Conservation (phyloP, 2,113 vertebrate genomes). For the Emydocephalus ijimae region DNA sequence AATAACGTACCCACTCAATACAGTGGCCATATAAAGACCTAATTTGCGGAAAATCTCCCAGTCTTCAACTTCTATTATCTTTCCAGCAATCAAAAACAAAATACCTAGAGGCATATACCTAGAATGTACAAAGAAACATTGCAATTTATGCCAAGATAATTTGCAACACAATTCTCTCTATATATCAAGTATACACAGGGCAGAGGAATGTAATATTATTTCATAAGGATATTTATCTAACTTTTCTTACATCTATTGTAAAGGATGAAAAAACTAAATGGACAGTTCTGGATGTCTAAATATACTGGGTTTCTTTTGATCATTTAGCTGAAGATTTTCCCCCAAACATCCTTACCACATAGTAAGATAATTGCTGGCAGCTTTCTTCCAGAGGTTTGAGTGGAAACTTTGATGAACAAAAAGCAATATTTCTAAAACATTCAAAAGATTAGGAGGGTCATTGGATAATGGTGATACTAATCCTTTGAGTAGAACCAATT, state of each 20-base stretch:
- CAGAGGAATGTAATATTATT: background rate
- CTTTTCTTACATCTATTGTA: background rate
- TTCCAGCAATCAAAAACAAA: conserved; percentile 94
- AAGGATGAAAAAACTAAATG: background rate
- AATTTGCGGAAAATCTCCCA: conserved; percentile 98
- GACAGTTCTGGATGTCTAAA: background rate
- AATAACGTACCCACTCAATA: conserved; percentile 88
- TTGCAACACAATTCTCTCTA: background rate
- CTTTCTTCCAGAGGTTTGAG: background rate
- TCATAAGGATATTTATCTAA: background rate
- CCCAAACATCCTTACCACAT: background rate
- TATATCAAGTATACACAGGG: background rate
- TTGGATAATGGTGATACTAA: background rate
- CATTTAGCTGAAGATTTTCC: background rate
- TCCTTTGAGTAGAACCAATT: background rate
- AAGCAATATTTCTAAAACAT: background rate
- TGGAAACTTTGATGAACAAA: background rate
- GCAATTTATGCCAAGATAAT: conserved; percentile 21
- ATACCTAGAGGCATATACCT: conserved; percentile 98
- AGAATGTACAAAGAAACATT: conserved; percentile 58
- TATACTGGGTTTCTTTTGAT: background rate
- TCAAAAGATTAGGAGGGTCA: background rate
- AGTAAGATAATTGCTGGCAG: background rate
- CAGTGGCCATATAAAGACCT: conserved; percentile 97
- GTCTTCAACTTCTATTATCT: conserved; percentile 96